These are phyloP conservation scores for Aelia acuminata DNA, from an alignment of 2,888 invertebrate species.

Conservation along the genomic window DNA sequence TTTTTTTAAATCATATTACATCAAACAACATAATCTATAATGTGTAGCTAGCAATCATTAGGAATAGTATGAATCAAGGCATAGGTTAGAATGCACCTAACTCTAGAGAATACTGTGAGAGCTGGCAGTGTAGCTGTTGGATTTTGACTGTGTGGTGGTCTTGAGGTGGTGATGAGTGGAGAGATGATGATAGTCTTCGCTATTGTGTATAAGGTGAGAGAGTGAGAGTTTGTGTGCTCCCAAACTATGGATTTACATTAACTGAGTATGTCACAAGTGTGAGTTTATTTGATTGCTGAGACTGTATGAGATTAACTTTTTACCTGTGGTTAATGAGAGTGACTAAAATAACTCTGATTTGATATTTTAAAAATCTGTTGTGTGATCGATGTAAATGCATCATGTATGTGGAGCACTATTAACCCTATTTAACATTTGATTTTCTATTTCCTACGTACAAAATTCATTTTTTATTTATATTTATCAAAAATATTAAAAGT, in stretches of 20 bases:
- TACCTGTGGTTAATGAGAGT: constrained; percentile 31
- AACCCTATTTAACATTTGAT: constrained; percentile 37
- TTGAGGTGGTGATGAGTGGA: constrained; percentile 47
- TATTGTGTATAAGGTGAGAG: constrained; percentile 58
- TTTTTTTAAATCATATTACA: not conserved
- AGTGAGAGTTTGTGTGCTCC: constrained; percentile 59
- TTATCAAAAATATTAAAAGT: not conserved
- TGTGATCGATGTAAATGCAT: constrained; percentile 60
- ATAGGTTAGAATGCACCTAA: constrained; percentile 51
- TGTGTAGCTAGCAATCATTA: not conserved
- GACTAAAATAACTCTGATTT: constrained; percentile 1
- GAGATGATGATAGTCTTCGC: constrained; percentile 52
- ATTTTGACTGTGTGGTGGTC: constrained; percentile 57
- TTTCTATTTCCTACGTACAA: not conserved
- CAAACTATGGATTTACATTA: constrained; percentile 61
- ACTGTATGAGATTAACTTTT: constrained; percentile 44
- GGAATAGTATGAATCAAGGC: constrained; percentile 14
- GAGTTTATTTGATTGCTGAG: constrained; percentile 51
- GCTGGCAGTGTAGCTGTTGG: constrained; percentile 56
- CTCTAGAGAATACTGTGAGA: constrained; percentile 23
- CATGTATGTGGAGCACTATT: constrained; percentile 59
- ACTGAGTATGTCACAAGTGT: constrained; percentile 54
- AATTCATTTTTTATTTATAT: not conserved
- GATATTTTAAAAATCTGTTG: constrained; percentile 53
- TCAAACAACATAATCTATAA: not conserved